Evolutionary conservation across 2,888 invertebrate genomes (phyloP).

Genomic region (Patella ulyssiponensis): DNA sequence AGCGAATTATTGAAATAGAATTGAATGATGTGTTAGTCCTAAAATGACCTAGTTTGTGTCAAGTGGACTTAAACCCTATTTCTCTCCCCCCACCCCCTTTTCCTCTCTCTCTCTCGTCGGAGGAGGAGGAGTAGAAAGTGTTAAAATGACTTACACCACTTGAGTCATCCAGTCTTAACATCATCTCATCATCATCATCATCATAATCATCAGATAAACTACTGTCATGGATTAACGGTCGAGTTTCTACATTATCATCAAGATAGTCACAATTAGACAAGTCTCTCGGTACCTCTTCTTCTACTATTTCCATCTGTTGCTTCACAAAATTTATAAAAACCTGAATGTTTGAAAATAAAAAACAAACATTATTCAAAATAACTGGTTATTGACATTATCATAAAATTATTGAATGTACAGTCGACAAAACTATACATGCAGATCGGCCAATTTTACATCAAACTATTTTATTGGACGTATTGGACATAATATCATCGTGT

Average conservation of each 20-base stretch:
- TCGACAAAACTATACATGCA: no score
- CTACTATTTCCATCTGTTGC: slow-evolving; percentile 66
- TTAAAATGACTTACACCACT: slow-evolving; percentile 37
- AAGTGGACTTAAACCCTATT: no score
- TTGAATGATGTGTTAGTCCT: no score
- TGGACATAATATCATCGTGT: no score
- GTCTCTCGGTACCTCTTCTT: slow-evolving; percentile 53
- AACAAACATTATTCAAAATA: neutral
- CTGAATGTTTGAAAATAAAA: slow-evolving; percentile 43
- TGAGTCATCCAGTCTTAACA: slow-evolving; percentile 50
- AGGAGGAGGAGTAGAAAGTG: neutral
- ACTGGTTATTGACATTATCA: no score
- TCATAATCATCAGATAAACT: slow-evolving; percentile 41
- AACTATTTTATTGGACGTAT: no score
- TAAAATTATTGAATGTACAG: no score
- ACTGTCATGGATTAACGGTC: slow-evolving; percentile 40
- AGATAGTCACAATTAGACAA: neutral
- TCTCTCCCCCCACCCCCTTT: neutral
- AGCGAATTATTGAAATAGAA: no score
- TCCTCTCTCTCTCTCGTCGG: neutral
- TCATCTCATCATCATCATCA: slow-evolving; percentile 55
- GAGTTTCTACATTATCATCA: slow-evolving; percentile 35
- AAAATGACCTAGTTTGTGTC: no score
- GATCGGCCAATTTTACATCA: no score
- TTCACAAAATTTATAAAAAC: slow-evolving; percentile 72